Percentiles rank a stretch among this genome's conserved stretches.
Conservation (phyloP, 2,888 invertebrate species). For the Pyralis farinalis region DNA sequence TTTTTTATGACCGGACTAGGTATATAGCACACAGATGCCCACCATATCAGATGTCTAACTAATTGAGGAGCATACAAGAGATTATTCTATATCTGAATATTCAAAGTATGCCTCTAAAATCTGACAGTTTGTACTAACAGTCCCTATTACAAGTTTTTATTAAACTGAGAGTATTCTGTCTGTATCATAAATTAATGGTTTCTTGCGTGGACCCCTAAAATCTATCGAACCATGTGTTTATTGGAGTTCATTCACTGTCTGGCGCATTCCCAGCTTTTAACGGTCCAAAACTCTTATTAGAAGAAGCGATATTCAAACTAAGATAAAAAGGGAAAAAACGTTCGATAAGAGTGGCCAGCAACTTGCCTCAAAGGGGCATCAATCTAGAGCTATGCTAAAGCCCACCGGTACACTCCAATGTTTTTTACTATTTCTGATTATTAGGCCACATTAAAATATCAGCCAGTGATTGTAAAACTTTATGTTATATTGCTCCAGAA, state of each 20-base stretch:
- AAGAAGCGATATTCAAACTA: constrained; percentile 67
- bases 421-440: constrained; percentile 70
- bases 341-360: constrained; percentile 48
- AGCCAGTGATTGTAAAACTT: constrained; percentile 50
- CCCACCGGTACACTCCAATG: constrained; percentile 63
- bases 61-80: too few relatives aligned
- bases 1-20: too few relatives aligned
- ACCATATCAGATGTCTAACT: too few relatives aligned
- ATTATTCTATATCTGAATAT: too few relatives aligned
- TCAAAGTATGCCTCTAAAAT: too few relatives aligned
- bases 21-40: too few relatives aligned
- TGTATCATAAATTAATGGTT: background rate
- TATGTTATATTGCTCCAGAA: constrained; percentile 14
- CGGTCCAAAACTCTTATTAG: constrained; percentile 63
- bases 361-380: constrained; percentile 52
- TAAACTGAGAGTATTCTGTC: too few relatives aligned
- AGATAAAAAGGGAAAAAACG: constrained; percentile 62
- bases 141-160: too few relatives aligned
- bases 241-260: constrained; percentile 56
- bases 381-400: constrained; percentile 72
- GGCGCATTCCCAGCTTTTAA: constrained; percentile 50
- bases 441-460: constrained; percentile 77
- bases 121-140: too few relatives aligned
- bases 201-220: background rate
- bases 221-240: constrained; percentile 2